phyloP scores from a whole-genome alignment of 2,113 vertebrate genomes.

The Passer domesticus region DNA sequence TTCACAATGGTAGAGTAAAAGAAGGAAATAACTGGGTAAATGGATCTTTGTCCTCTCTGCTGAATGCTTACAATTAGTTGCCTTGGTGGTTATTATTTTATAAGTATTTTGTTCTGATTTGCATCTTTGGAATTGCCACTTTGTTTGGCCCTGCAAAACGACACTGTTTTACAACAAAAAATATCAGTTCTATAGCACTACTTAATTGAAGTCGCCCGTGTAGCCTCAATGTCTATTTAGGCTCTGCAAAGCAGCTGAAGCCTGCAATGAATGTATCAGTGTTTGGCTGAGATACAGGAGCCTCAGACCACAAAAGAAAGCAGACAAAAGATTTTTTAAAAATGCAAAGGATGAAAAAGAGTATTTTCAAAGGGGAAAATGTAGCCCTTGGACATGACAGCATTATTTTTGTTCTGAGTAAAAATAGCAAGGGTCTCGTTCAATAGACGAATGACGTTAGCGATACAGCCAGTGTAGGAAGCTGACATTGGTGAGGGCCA shows the following conservation, averaged over 20 bases:
- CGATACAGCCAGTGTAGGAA: background rate
- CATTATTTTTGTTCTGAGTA: conserved; percentile 41
- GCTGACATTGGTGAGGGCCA: background rate
- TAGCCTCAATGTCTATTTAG: conserved; percentile 47
- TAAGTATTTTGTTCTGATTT: conserved; percentile 28
- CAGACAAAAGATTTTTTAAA: conserved; percentile 13
- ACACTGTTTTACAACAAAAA: conserved; percentile 54
- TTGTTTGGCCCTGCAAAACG: conserved; percentile 28
- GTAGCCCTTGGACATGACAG: conserved; percentile 40
- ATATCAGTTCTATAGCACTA: background rate
- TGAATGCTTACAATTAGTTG: background rate
- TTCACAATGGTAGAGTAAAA: background rate
- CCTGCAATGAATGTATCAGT: conserved; percentile 48
- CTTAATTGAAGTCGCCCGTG: conserved; percentile 7
- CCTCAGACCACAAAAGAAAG: conserved; percentile 42
- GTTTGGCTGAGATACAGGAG: conserved; percentile 44
- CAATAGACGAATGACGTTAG: background rate
- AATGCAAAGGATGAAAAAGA: conserved; percentile 40
- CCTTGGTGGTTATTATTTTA: conserved; percentile 4
- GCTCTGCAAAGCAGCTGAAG: conserved; percentile 58
- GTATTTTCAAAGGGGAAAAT: conserved; percentile 30
- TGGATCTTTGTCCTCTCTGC: background rate
- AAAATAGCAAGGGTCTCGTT: background rate
- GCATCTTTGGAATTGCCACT: conserved; percentile 27
- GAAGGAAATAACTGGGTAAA: background rate